These are phyloP conservation scores for Crematogaster levior DNA, from an alignment of 2,888 invertebrate species.

Conservation along the genomic window DNA sequence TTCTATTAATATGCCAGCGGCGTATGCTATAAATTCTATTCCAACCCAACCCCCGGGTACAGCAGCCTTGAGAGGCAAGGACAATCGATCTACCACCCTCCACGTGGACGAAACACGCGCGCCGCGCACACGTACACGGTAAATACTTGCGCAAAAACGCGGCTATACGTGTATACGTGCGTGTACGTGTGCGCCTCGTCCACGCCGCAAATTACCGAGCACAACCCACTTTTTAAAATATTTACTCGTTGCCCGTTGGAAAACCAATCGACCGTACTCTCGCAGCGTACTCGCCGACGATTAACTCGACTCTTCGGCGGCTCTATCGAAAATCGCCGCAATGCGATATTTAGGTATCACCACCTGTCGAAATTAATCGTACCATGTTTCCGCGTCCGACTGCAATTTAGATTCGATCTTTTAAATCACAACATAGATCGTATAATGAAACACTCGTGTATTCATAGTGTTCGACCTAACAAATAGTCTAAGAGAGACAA, in stretches of 20 bases:
- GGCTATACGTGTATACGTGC: not conserved
- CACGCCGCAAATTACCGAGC: slow-evolving; percentile 31
- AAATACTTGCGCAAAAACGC: slow-evolving; percentile 19
- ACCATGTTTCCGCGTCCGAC: not conserved
- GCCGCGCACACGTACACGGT: not conserved
- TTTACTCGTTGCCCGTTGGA: slow-evolving; percentile 46
- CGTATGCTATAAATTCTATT: slow-evolving; percentile 77
- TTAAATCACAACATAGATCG: not conserved
- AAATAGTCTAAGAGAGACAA: not conserved
- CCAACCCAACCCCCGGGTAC: slow-evolving; percentile 55
- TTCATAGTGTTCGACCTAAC: not conserved
- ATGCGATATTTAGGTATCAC: not conserved
- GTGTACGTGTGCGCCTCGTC: not conserved
- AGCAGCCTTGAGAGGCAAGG: slow-evolving; percentile 77
- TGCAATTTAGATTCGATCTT: not conserved
- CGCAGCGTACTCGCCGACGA: slow-evolving; percentile 28
- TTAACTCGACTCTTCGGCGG: slow-evolving; percentile 34
- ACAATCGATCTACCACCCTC: slow-evolving; percentile 77
- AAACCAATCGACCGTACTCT: slow-evolving; percentile 41
- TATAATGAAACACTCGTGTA: not conserved
- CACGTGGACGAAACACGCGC: slow-evolving; percentile 63
- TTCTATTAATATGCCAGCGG: slow-evolving; percentile 76
- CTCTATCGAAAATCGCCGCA: slow-evolving; percentile 40
- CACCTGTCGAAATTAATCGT: slow-evolving; percentile 46
- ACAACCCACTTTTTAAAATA: slow-evolving; percentile 61